phyloP scores from a whole-genome alignment of 2,797 vertebrate genomes.

The Ambastaia sidthimunki region DNA sequence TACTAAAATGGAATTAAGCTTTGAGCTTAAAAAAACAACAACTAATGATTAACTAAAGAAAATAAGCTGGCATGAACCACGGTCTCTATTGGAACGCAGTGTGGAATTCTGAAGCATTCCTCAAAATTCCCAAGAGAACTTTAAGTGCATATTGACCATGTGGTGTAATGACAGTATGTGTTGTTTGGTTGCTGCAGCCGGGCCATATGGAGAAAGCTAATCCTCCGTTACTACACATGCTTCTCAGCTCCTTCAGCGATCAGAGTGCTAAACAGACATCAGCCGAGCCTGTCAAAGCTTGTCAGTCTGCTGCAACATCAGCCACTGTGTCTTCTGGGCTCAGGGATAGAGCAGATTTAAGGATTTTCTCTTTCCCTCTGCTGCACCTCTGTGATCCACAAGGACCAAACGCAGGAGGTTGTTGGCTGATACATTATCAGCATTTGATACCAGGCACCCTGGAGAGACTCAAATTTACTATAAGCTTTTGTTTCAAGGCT shows the following conservation, averaged over 20 bases:
- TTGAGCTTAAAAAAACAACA: not conserved
- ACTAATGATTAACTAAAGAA: constrained; percentile 7
- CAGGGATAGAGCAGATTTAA: not conserved
- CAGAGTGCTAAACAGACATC: constrained; percentile 43
- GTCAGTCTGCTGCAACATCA: constrained; percentile 36
- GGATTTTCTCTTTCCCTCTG: constrained; percentile 37
- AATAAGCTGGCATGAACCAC: not conserved
- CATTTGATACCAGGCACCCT: constrained; percentile 33
- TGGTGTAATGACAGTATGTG: constrained; percentile 49
- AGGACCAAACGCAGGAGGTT: constrained; percentile 13
- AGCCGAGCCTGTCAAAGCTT: constrained; percentile 37
- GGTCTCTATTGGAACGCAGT: constrained; percentile 34
- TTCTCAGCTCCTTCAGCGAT: constrained; percentile 43
- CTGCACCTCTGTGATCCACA: constrained; percentile 23
- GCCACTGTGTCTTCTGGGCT: constrained; percentile 6
- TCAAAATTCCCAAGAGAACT: constrained; percentile 43
- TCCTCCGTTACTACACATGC: constrained; percentile 57
- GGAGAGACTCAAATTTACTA: constrained; percentile 48
- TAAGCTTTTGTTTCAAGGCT: constrained; percentile 43
- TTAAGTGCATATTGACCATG: constrained; percentile 49
- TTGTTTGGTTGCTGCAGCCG: constrained; percentile 22
- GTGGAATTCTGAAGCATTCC: constrained; percentile 42
- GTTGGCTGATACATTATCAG: constrained; percentile 45
- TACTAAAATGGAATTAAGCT: not conserved
- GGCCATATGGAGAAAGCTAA: constrained; percentile 63